Conservation (phyloP, 2,113 vertebrate species). For the Zosterops hypoxanthus region DNA sequence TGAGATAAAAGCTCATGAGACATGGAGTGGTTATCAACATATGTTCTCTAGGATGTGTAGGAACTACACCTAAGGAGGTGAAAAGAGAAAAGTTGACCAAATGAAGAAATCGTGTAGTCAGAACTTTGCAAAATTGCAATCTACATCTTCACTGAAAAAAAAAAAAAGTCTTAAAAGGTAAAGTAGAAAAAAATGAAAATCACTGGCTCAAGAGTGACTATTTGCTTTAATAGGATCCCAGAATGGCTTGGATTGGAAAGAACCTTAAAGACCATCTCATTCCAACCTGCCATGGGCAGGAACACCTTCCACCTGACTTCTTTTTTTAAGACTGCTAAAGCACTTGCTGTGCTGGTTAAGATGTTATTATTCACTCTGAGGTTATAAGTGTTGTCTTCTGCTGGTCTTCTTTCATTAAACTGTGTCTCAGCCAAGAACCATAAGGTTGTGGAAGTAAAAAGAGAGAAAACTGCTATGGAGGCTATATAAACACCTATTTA, state of each 20-base stretch:
- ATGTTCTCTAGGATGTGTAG: neutral
- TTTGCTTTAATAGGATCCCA: neutral
- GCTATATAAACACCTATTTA: constrained; percentile 44
- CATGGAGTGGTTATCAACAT: neutral
- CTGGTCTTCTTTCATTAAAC: neutral
- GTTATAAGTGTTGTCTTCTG: neutral
- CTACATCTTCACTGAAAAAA: neutral
- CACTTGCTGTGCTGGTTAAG: neutral
- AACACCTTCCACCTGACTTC: neutral
- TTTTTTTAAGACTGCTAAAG: neutral
- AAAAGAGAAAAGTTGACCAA: neutral
- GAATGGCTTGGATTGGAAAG: neutral
- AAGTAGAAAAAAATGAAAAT: neutral
- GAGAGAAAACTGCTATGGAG: neutral
- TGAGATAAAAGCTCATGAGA: neutral
- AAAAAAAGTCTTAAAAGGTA: neutral
- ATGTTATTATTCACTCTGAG: neutral
- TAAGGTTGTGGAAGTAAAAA: neutral
- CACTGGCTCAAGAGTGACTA: neutral
- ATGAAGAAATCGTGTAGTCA: neutral
- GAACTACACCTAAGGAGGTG: neutral
- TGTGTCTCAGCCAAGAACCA: neutral
- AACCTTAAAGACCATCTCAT: neutral
- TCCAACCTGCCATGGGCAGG: neutral
- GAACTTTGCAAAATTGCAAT: neutral